These are phyloP conservation scores for Drosophila varians DNA, from an alignment of 1,140 invertebrate genomes.

Conservation along the genomic window DNA sequence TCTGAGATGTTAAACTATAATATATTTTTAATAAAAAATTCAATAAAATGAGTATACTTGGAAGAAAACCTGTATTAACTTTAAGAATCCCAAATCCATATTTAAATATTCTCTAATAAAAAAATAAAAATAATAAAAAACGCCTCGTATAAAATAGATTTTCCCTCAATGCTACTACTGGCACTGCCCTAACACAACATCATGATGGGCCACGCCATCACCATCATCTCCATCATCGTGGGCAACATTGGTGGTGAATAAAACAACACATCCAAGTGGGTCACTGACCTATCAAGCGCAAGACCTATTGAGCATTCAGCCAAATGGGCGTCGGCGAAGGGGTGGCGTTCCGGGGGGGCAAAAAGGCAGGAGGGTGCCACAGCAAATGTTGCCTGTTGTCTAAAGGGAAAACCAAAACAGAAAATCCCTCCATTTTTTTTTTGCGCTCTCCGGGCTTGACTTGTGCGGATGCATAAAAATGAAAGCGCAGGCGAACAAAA, in stretches of 20 bases:
- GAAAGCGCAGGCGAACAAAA: constrained; percentile 71
- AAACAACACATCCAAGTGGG: constrained; percentile 61
- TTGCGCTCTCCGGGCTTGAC: constrained; percentile 11
- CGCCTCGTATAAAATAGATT: constrained; percentile 20
- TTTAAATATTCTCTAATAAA: constrained; percentile 5
- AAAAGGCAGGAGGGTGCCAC: constrained; percentile 27
- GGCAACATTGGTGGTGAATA: constrained; percentile 10
- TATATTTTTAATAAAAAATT: too few relatives aligned
- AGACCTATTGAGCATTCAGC: constrained; percentile 71
- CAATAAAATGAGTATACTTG: too few relatives aligned
- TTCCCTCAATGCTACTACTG: not conserved
- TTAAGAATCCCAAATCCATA: too few relatives aligned
- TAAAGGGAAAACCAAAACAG: constrained; percentile 44
- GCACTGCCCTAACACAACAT: constrained; percentile 62
- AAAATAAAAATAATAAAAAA: too few relatives aligned
- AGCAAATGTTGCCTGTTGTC: constrained; percentile 65
- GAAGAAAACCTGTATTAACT: too few relatives aligned
- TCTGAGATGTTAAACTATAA: too few relatives aligned
- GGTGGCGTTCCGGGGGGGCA: not conserved
- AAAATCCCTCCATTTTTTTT: constrained; percentile 34
- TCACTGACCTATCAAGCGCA: constrained; percentile 80
- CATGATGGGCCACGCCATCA: constrained; percentile 20
- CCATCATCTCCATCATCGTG: constrained; percentile 7
- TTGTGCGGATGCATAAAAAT: constrained; percentile 29
- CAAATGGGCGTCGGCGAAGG: constrained; percentile 31